Conservation (phyloP, 2,797 vertebrate genomes). For the Falco novaeseelandiae region DNA sequence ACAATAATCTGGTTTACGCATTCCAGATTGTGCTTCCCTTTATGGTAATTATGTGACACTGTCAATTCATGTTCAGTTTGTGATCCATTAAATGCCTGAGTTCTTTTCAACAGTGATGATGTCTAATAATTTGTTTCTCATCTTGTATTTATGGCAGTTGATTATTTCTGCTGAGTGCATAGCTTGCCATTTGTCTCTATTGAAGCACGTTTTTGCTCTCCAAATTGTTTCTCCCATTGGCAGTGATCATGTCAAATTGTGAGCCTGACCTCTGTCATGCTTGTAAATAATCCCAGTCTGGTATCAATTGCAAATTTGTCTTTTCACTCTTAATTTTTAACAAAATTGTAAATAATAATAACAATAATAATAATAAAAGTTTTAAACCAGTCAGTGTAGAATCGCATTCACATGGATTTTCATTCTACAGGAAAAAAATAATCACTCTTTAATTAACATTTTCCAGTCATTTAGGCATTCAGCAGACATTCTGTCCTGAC, state of each 20-base stretch:
- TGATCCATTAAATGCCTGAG: not conserved
- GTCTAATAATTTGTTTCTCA: not conserved
- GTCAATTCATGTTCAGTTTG: not conserved
- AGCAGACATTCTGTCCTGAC: not conserved
- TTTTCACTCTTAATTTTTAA: not conserved
- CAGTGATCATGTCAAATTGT: not conserved
- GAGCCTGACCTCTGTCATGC: not conserved
- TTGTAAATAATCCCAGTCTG: not conserved
- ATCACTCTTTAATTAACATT: not conserved
- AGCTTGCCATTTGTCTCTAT: not conserved
- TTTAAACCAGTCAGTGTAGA: not conserved
- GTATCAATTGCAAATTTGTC: not conserved
- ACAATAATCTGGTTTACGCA: accelerated
- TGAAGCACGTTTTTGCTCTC: not conserved
- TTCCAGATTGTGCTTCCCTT: not conserved
- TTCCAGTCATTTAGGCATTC: not conserved
- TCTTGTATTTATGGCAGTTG: not conserved
- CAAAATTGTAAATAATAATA: not conserved
- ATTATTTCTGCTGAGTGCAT: not conserved
- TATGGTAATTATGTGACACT: not conserved
- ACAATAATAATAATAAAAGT: not conserved
- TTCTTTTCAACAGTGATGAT: not conserved
- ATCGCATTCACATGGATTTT: not conserved
- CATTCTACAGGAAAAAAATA: not conserved
- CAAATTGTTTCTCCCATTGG: not conserved